phyloP scores from a whole-genome alignment of 2,797 vertebrate genomes.

The Rachycentron canadum region DNA sequence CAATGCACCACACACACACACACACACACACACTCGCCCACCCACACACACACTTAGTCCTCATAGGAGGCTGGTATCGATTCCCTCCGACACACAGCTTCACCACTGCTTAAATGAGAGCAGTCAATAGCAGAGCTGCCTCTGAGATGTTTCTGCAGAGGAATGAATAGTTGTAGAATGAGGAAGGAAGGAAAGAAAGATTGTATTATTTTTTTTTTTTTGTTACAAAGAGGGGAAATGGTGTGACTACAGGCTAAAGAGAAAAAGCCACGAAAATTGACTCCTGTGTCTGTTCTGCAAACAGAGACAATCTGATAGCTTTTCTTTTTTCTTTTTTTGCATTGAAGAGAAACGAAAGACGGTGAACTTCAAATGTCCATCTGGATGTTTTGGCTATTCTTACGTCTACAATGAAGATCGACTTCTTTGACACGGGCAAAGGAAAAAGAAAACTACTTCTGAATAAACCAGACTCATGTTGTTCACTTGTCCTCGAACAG shows the following conservation, averaged over 20 bases:
- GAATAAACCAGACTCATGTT: not conserved
- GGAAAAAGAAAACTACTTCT: not conserved
- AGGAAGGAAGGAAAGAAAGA: not conserved
- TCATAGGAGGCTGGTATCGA: slow-evolving; percentile 62
- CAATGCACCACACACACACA: slow-evolving; percentile 34
- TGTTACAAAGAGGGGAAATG: not conserved
- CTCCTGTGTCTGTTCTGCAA: slow-evolving; percentile 8
- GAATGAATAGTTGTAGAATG: slow-evolving; percentile 48
- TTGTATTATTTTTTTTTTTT: not conserved
- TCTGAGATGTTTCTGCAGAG: slow-evolving; percentile 46
- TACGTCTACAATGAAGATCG: no score
- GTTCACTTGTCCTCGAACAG: not conserved
- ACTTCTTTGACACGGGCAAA: not conserved
- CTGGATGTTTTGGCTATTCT: not conserved
- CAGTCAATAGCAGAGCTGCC: slow-evolving; percentile 69
- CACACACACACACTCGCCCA: not conserved
- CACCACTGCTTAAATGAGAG: slow-evolving; percentile 67
- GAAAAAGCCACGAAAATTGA: slow-evolving; percentile 29
- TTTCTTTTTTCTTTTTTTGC: not conserved
- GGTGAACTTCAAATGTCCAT: not conserved
- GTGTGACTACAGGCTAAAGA: slow-evolving; percentile 2
- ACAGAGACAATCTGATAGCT: not conserved
- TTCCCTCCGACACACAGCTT: slow-evolving; percentile 53
- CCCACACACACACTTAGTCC: slow-evolving; percentile 15
- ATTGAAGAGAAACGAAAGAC: not conserved